Base-by-base conservation (phyloP, 2,888 invertebrate genomes). In the Heliconius charithonia region DNA sequence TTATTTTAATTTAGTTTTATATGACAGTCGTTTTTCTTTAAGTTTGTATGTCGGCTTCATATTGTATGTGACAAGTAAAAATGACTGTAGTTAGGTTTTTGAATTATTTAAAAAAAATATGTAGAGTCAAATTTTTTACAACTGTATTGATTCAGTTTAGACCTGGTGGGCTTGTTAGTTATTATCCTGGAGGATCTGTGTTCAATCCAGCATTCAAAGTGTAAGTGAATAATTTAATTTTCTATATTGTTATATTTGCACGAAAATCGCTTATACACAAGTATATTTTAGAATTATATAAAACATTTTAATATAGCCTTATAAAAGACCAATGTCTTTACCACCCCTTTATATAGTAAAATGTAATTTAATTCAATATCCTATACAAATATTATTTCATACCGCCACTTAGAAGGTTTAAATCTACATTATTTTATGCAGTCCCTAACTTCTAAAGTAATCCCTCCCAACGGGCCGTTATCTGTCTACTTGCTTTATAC, bases 401-500 rank as follows among this genome's bases (percentile, higher is more conserved):
- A 79, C 76, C 67, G 62, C 76, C 59, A 69, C 69, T 45, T 69
- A 25, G 51, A 32, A 71, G 66, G 32, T 73, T 0, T 29, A 78
- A 78, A 81, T 82, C 81, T 85, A 84, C 85, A 86, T 84, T 83
- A 85, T 87, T 85, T 87, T 88, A 89, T 88, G 85, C 86, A 83
- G 79, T 79, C 82, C 75, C 73, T 13, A 76, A 80, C 75, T 74
- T 79, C 79, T 77, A 74, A 82, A 79, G 80, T 84, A 84, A 84
- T 84, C 83, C 81, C 72, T 75, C 80, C 79, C 80, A 81, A 83
- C 85, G 85, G 85, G 82, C 83, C 84, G 86, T 87, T 88, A 89
- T 90, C 89, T 87, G 86, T 84, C 81, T 75, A 76, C 79, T 83
- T 82, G 81, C 83, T 83, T 83, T 78, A 77, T 82, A 77, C 79